A percentile compares a stretch with the other conserved stretches of the same genome.
phyloP scores from a whole-genome alignment of 2,113 vertebrate species.

The Pteropus alecto region DNA sequence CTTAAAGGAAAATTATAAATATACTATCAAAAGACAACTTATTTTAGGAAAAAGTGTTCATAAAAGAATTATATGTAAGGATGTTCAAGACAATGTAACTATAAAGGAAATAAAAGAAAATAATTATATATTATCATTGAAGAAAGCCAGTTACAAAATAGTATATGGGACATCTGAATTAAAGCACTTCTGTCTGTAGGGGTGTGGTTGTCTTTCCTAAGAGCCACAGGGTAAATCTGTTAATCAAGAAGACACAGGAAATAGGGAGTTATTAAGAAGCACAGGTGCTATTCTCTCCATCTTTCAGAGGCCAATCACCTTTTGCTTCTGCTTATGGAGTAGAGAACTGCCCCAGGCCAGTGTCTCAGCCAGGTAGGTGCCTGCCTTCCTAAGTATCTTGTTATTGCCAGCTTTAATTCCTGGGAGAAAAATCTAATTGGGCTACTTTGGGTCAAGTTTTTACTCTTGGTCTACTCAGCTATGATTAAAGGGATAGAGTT shows the following conservation, averaged over 20 bases:
- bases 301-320: not conserved
- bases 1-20: not conserved
- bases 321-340: not conserved
- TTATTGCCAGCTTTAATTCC: not conserved
- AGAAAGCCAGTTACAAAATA: not conserved
- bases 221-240: not conserved
- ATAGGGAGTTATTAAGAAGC: not conserved
- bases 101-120: not conserved
- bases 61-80: not conserved
- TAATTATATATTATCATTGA: not conserved
- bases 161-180: not conserved
- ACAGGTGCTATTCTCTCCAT: not conserved
- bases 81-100: not conserved
- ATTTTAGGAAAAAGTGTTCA: not conserved
- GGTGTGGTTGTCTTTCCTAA: not conserved
- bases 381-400: not conserved
- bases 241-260: not conserved
- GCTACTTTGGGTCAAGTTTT: not conserved
- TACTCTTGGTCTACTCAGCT: not conserved
- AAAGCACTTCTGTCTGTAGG: not conserved
- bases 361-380: not conserved
- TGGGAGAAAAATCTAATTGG: not conserved
- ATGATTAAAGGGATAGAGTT: not conserved
- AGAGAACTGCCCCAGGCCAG: not conserved
- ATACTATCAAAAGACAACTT: not conserved